These are phyloP conservation scores for Abscondita cerata DNA, from an alignment of 2,888 invertebrate species.

Conservation along the genomic window DNA sequence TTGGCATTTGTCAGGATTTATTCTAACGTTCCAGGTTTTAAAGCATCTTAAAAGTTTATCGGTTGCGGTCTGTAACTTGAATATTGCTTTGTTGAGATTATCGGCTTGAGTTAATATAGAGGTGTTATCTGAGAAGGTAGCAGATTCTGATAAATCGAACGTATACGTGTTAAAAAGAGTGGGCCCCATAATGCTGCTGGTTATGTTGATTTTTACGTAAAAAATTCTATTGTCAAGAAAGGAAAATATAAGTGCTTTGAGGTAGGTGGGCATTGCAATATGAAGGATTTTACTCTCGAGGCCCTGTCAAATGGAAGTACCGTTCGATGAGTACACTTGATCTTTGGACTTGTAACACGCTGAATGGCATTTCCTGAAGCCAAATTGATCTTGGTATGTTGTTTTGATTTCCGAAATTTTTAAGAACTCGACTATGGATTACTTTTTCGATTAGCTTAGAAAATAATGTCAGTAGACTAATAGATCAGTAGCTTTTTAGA, in stretches of 20 bases:
- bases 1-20: constrained; percentile 10
- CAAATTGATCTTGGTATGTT: constrained; percentile 7
- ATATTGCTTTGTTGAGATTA: constrained; percentile 8
- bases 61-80: background rate
- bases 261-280: constrained; percentile 6
- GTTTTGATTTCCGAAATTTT: constrained; percentile 1
- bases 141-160: background rate
- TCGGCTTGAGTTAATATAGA: constrained; percentile 8
- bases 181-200: background rate
- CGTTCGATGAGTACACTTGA: constrained; percentile 1
- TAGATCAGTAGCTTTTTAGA: too few species aligned
- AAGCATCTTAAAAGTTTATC: background rate
- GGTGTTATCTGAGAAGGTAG: background rate
- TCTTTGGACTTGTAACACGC: constrained; percentile 11
- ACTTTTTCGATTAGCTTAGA: too few species aligned
- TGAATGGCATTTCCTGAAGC: constrained; percentile 10
- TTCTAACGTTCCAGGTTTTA: constrained; percentile 13
- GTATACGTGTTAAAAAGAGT: background rate
- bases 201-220: background rate
- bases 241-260: background rate
- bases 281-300: background rate
- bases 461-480: too few species aligned
- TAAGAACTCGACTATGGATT: constrained; percentile 7
- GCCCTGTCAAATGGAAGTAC: background rate
- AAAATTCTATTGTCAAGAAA: background rate